These are phyloP conservation scores for Chaetogeoica ovagalla DNA, from an alignment of 2,888 invertebrate species.

Conservation along the genomic window DNA sequence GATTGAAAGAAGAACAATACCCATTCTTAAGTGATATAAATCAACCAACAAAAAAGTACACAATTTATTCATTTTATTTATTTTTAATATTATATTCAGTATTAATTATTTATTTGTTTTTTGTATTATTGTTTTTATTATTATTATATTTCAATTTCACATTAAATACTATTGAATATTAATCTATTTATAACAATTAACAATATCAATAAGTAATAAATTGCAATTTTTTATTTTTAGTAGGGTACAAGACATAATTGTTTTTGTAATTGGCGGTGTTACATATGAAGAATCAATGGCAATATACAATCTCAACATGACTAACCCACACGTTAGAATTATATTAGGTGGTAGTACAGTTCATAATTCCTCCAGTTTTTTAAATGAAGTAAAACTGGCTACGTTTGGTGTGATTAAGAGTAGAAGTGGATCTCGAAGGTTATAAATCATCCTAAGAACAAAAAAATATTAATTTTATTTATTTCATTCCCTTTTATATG, in stretches of 20 bases:
- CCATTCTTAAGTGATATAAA: constrained; percentile 72
- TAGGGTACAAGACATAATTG: constrained; percentile 89
- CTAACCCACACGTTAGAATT: constrained; percentile 73
- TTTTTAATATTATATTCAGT: too few species aligned
- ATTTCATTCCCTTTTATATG: background rate
- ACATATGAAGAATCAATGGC: constrained; percentile 94
- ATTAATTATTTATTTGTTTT: background rate
- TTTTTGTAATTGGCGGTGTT: constrained; percentile 93
- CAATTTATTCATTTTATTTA: background rate
- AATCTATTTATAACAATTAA: too few species aligned
- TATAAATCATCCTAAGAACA: constrained; percentile 8
- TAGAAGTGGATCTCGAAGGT: constrained; percentile 37
- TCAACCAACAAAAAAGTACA: constrained; percentile 42
- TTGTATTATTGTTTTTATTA: background rate
- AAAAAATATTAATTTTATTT: background rate
- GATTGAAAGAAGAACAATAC: constrained; percentile 81
- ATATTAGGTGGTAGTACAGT: constrained; percentile 89
- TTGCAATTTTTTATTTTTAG: constrained; percentile 48
- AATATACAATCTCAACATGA: constrained; percentile 78
- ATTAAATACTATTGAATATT: background rate
- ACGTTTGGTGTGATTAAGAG: constrained; percentile 43
- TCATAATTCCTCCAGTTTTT: constrained; percentile 82
- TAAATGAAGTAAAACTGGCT: constrained; percentile 54
- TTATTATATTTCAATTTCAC: background rate
- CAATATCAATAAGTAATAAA: too few species aligned